Evolutionary conservation across 2,113 vertebrate species (phyloP), one percentile per base, ranked within the genome.

Genomic region (Neoarius graeffei): DNA sequence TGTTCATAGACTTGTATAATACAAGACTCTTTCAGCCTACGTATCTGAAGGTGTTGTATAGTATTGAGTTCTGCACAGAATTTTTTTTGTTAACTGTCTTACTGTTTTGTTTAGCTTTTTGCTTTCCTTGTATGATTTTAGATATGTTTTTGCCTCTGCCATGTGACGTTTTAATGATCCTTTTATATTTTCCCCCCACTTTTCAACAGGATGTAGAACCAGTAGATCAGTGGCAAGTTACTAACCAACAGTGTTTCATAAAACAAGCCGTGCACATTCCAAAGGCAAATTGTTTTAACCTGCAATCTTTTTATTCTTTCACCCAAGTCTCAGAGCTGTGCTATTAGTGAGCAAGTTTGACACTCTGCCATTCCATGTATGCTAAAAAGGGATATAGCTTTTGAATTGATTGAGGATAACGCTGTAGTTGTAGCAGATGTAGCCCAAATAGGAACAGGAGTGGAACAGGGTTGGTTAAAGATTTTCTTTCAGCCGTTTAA

Each of bases 1-100:
- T 96, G 96, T 97, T 96, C 94, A 96, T 96, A 96, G 95, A 95
- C 92, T 95, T 97, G 96, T 97, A 97, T 95, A 96, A 96, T 96
- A 96, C 86, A 95, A 96, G 92, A 94, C 91, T 88, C 91, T 93
- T 94, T 95, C 94, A 86, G 96, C 95, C 95, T 96, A 94, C 91
- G 95, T 59, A 96, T 94, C 90, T 90, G 94, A 94, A 94, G 93
- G 95, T 94, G 93, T 95, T 97, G 96, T 97, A 97, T 95, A 97
- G 95, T 94, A 95, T 95, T 95, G 96, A 95, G 95, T 96, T 96
- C 94, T 96, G 96, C 96, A 96, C 95, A 96, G 93, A 89, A 94
- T 81, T 50, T 89, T 82, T 50, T 84, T 42, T 87, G 88, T 95
- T 95, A 92, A 94, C 79, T 95, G 94, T 92, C 92, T 95, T 89